Evolutionary conservation across 2,888 invertebrate genomes (phyloP).

Genomic region (Heliconius ethilla): DNA sequence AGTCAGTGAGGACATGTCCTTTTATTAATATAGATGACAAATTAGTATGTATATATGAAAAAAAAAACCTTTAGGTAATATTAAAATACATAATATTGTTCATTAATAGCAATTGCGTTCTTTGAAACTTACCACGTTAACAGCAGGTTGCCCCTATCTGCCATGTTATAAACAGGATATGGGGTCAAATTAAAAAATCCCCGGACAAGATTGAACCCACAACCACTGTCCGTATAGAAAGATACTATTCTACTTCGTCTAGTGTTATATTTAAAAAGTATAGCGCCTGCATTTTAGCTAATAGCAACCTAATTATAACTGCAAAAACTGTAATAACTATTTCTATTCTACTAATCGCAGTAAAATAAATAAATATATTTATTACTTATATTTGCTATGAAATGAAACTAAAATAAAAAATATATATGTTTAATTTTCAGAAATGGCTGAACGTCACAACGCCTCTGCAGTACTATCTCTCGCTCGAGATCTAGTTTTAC

Average conservation of each 20-base stretch:
- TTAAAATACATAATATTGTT: too few species aligned
- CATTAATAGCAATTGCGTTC: too few species aligned
- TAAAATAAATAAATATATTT: not conserved
- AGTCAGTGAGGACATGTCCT: too few species aligned
- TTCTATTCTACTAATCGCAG: not conserved
- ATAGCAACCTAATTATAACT: not conserved
- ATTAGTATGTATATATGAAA: too few species aligned
- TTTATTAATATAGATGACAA: too few species aligned
- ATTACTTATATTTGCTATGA: too few species aligned
- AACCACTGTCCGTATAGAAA: not conserved
- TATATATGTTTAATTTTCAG: conserved; percentile 77
- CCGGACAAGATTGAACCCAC: not conserved
- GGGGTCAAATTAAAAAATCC: too few species aligned
- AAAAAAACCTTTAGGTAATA: too few species aligned
- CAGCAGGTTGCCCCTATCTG: too few species aligned
- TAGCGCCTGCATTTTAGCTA: not conserved
- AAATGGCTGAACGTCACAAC: conserved; percentile 98
- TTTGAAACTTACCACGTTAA: too few species aligned
- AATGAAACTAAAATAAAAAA: not conserved
- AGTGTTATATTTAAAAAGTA: not conserved
- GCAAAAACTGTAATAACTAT: not conserved
- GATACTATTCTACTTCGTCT: not conserved
- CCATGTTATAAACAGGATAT: too few species aligned
- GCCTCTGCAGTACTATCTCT: conserved; percentile 90
- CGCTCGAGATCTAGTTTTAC: conserved; percentile 92